Evolutionary conservation across 2,113 vertebrate genomes (phyloP).

Genomic region (Sphyrna mokarran): DNA sequence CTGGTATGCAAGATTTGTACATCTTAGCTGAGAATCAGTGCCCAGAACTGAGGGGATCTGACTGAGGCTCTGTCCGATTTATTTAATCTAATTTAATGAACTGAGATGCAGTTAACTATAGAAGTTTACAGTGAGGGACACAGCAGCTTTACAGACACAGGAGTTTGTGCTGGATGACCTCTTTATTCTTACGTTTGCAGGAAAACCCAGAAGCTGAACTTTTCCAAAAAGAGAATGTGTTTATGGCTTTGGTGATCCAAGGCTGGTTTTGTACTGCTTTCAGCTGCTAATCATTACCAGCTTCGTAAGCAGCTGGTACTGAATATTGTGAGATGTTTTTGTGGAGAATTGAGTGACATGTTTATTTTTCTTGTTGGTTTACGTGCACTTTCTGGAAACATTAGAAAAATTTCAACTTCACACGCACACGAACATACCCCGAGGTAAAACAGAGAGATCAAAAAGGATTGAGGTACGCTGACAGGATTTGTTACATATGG

Average conservation of each 20-base stretch:
- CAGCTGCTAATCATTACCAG: slow-evolving; percentile 24
- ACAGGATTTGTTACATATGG: background rate
- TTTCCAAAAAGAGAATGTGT: background rate
- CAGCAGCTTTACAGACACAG: background rate
- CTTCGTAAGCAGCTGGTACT: background rate
- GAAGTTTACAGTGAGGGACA: background rate
- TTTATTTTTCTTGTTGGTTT: slow-evolving; percentile 11
- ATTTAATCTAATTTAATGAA: slow-evolving; percentile 1
- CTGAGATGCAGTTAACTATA: background rate
- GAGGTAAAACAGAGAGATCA: background rate
- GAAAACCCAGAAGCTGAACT: background rate
- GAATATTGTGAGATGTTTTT: background rate
- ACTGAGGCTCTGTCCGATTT: background rate
- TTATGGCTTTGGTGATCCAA: background rate
- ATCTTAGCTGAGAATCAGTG: background rate
- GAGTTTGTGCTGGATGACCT: background rate
- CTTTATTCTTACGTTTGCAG: background rate
- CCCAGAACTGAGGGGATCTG: background rate
- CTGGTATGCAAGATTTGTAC: background rate
- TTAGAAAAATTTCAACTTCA: slow-evolving; percentile 9
- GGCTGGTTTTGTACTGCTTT: background rate
- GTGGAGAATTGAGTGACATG: slow-evolving; percentile 25
- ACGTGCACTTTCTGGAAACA: background rate
- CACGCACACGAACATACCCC: slow-evolving; percentile 22
- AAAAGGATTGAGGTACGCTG: background rate